A percentile compares a stretch with the other conserved stretches of the same genome.
phyloP scores from a whole-genome alignment of 2,888 invertebrate genomes.

The Amphipoea lucens region DNA sequence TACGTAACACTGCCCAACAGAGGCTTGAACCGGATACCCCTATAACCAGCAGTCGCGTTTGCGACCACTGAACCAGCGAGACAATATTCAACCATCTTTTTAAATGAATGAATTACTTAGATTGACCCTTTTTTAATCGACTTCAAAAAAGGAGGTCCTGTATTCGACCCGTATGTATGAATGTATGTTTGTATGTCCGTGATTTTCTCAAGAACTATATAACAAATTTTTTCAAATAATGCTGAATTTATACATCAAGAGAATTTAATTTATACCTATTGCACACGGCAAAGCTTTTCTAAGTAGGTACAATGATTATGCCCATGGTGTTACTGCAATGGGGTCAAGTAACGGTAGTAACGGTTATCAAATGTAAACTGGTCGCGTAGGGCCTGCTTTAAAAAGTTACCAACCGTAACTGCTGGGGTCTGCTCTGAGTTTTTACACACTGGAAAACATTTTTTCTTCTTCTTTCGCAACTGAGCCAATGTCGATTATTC shows the following conservation, averaged over 20 bases:
- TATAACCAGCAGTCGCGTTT: background rate
- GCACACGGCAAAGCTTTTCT: background rate
- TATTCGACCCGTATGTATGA: too few species aligned
- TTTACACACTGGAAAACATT: background rate
- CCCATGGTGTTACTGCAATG: conserved; percentile 39
- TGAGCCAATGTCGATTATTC: background rate
- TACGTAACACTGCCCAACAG: background rate
- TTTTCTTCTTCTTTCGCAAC: background rate
- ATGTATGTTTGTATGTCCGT: too few species aligned
- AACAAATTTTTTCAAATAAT: background rate
- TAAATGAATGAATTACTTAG: too few species aligned
- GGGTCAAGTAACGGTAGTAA: conserved; percentile 50
- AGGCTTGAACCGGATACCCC: too few species aligned
- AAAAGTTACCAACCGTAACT: conserved; percentile 48
- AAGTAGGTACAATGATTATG: conserved; percentile 37
- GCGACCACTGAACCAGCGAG: background rate
- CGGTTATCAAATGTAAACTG: conserved; percentile 60
- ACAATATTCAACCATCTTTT: background rate
- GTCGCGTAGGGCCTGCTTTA: conserved; percentile 44
- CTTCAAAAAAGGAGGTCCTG: too few species aligned
- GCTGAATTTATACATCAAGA: background rate
- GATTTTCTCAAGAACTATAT: too few species aligned
- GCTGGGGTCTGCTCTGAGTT: conserved; percentile 1
- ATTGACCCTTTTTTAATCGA: background rate
- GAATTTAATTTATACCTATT: background rate